Evolutionary conservation across 1,140 invertebrate species (phyloP).

Genomic region (Chironomus striatipennis): DNA sequence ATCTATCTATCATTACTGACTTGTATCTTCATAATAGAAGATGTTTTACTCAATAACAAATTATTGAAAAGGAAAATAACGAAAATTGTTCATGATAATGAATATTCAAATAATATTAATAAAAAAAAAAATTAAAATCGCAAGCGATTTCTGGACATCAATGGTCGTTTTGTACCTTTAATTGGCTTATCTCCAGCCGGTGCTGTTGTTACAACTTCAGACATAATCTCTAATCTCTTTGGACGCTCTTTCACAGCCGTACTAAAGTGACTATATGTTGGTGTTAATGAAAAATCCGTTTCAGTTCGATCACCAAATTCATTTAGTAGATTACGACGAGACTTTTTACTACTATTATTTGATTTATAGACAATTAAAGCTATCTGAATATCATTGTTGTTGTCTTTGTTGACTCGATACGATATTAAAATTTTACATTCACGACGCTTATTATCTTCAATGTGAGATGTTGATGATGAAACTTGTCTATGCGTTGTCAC

Average conservation of each 20-base stretch:
- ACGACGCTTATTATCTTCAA: neutral
- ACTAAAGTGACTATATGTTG: neutral
- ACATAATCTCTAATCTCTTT: neutral
- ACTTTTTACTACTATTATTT: neutral
- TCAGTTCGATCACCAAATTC: slow-evolving; percentile 3
- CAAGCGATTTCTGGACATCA: neutral
- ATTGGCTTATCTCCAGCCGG: neutral
- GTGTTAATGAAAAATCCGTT: neutral
- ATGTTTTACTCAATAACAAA: too few relatives aligned
- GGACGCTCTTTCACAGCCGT: neutral
- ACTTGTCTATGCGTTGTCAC: neutral
- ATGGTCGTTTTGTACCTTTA: neutral
- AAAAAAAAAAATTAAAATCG: neutral
- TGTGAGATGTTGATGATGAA: neutral
- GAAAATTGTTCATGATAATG: too few relatives aligned
- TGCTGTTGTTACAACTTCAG: neutral
- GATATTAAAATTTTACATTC: neutral
- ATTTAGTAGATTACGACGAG: neutral
- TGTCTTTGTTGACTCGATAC: neutral
- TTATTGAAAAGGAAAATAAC: too few relatives aligned
- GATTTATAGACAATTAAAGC: slow-evolving; percentile 16
- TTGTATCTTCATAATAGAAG: too few relatives aligned
- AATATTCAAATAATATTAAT: too few relatives aligned
- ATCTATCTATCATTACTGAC: too few relatives aligned
- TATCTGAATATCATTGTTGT: neutral